phyloP scores from a whole-genome alignment of 1,140 invertebrate genomes.

The Ceratitis capitata region DNA sequence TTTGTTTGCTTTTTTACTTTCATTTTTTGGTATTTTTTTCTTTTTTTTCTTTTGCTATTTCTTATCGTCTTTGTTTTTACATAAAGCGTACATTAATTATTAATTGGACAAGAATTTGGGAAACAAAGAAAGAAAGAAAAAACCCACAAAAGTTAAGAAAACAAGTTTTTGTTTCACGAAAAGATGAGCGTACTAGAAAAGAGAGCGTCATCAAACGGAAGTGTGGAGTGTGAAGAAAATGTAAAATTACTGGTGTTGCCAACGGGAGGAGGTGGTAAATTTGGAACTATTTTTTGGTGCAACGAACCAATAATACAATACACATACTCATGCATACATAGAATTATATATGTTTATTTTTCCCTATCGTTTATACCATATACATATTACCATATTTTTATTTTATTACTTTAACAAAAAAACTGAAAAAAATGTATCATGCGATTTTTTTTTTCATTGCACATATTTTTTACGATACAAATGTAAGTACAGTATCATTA shows the following conservation, averaged over 20 bases:
- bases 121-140: neutral
- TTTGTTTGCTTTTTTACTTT: neutral
- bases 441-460: neutral
- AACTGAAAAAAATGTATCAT: too few relatives aligned
- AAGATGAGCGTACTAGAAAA: neutral
- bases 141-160: neutral
- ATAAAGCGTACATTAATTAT: neutral
- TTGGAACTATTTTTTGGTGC: neutral
- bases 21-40: neutral
- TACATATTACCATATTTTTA: too few relatives aligned
- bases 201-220: neutral
- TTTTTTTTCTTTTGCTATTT: neutral
- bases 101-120: neutral
- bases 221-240: neutral
- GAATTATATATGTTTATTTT: neutral
- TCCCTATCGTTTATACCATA: too few relatives aligned
- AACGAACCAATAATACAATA: too few relatives aligned
- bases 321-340: too few relatives aligned
- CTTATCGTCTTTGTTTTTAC: too few relatives aligned
- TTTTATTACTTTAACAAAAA: too few relatives aligned
- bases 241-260: neutral
- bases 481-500: neutral
- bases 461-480: neutral
- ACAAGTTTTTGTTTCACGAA: neutral
- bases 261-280: neutral